Conservation (phyloP, 2,888 invertebrate genomes). For the Theretra japonica region DNA sequence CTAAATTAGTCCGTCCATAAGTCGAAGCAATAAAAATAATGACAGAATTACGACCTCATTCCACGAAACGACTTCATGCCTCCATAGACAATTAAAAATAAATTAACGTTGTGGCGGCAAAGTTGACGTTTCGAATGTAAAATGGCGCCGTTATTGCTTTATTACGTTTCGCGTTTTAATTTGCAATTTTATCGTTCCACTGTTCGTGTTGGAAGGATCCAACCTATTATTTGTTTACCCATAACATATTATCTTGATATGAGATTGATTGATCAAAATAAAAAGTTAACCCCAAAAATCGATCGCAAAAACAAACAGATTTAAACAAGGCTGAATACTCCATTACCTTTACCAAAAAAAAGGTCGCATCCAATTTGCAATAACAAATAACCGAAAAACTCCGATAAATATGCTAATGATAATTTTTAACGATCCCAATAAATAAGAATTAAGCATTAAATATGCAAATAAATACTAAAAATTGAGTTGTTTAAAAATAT, state of each 20-base stretch:
- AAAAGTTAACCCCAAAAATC: not conserved
- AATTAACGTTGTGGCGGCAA: constrained; percentile 46
- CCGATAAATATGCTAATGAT: constrained; percentile 18
- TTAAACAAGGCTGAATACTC: not conserved
- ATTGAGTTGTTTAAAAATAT: constrained; percentile 53
- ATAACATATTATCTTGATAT: constrained; percentile 9
- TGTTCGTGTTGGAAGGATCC: not conserved
- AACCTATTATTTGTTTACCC: constrained; percentile 11
- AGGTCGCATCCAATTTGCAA: constrained; percentile 11
- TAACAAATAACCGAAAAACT: constrained; percentile 14
- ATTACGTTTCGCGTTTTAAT: constrained; percentile 31
- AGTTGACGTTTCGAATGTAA: constrained; percentile 44
- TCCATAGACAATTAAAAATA: constrained; percentile 50
- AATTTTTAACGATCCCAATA: constrained; percentile 31
- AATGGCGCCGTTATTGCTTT: constrained; percentile 42
- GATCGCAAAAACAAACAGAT: not conserved
- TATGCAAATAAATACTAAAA: constrained; percentile 44
- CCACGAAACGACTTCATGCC: constrained; percentile 36
- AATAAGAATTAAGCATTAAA: constrained; percentile 22
- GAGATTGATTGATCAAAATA: not conserved
- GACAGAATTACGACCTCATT: constrained; percentile 39
- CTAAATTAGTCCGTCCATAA: constrained; percentile 24
- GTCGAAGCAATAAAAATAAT: constrained; percentile 30
- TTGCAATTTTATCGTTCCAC: constrained; percentile 22
- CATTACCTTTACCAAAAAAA: constrained; percentile 4